Evolutionary conservation across 2,888 invertebrate species (phyloP), one percentile per base, ranked within the genome.

Genomic region (Argynnis bischoffii): DNA sequence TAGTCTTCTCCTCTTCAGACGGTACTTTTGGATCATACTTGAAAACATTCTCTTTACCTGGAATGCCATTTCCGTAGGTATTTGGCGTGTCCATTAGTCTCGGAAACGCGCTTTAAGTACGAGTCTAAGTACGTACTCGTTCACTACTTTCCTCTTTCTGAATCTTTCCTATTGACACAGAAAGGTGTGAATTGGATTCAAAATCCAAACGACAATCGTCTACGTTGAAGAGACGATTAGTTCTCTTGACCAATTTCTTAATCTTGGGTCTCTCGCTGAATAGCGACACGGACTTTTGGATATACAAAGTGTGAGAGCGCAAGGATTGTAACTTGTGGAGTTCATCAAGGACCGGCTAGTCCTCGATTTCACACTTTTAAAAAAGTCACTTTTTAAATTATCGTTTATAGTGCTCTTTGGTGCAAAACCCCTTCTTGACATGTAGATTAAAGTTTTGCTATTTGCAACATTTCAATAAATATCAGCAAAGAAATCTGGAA

Each of bases 241-340:
- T 84, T 92, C 92, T 90, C 89, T 83, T 51, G 92, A 91, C 86
- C 87, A 93, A 71, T 93, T 84, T 93, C 94, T 94, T 93, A 94
- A 94, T 79, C 94, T 93, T 73, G 94, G 94, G 80, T 94, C 94
- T 88, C 93, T 93, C 74, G 93, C 93, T 57, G 93, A 93, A 80
- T 93, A 93, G 74, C 91, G 88, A 86, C 89, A 91, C 74, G 89
- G 90, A 78, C 85, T 89, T 82, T 88, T 90, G 70, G 90, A 88
- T 77, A 89, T 88, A 76, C 86, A 88, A 85, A 90, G 89, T 80
- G 88, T 90, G 74, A 91, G 87, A 82, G 90, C 87, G 86, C 87
- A 88, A 81, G 89, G 91, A 85, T 91, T 90, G 87, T 88, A 85
- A 75, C 85, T 90, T 90, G 87, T 87, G 87, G 92, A 83, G 89